These are phyloP conservation scores for Eueides isabella DNA, from an alignment of 1,140 invertebrate genomes.

Conservation along the genomic window DNA sequence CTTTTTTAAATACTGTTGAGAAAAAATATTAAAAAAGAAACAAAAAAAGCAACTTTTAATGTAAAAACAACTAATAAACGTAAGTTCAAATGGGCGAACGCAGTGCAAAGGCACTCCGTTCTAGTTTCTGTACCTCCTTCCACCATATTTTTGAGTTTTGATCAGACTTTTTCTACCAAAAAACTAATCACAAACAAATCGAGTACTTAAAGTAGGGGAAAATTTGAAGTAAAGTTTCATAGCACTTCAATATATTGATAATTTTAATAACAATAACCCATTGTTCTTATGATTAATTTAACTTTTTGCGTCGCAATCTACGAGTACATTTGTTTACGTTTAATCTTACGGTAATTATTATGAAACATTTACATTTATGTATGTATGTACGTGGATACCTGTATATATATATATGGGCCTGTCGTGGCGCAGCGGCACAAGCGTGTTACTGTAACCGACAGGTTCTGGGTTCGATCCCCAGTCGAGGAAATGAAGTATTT, in stretches of 20 bases:
- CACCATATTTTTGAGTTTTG: no score
- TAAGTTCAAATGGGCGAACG: no score
- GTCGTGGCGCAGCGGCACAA: neutral
- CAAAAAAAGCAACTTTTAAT: no score
- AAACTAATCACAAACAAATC: neutral
- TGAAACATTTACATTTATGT: neutral
- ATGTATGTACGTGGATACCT: neutral
- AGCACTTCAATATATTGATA: conserved; percentile 39
- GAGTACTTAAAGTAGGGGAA: neutral
- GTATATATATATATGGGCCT: no score
- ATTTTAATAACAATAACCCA: conserved; percentile 42
- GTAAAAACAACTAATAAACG: no score
- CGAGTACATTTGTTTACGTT: conserved; percentile 4
- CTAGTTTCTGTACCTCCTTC: no score
- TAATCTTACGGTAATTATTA: neutral
- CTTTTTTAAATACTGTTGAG: no score
- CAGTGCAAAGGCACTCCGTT: no score
- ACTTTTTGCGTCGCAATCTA: conserved; percentile 38
- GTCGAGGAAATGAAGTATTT: neutral
- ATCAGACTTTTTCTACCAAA: no score
- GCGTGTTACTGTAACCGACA: no score
- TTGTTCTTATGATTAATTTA: conserved; percentile 41
- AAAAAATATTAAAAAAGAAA: no score
- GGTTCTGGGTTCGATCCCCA: neutral
- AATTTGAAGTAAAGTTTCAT: neutral